Evolutionary conservation across 2,888 invertebrate species (phyloP).

Genomic region (Lycophotia porphyrea): DNA sequence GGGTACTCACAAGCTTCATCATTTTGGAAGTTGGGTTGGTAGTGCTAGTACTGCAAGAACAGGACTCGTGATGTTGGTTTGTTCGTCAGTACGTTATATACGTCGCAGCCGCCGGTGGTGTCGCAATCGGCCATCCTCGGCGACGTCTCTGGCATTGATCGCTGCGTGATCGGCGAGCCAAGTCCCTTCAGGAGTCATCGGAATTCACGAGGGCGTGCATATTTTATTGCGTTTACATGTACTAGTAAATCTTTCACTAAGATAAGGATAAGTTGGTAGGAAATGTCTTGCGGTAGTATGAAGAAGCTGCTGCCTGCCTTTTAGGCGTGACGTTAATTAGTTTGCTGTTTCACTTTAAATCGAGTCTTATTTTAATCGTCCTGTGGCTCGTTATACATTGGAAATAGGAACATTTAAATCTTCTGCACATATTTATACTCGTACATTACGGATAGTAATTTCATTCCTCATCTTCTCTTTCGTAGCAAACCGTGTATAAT

Average conservation of each 20-base stretch:
- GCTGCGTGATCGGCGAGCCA: constrained; percentile 82
- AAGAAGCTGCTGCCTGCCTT: not conserved
- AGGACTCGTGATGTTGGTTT: constrained; percentile 76
- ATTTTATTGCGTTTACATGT: constrained; percentile 53
- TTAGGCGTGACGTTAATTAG: not conserved
- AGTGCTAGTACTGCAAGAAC: constrained; percentile 74
- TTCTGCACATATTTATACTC: not conserved
- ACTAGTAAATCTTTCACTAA: constrained; percentile 58
- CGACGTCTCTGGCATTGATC: constrained; percentile 85
- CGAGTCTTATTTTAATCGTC: not conserved
- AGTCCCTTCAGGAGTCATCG: constrained; percentile 73
- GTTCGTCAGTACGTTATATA: constrained; percentile 80
- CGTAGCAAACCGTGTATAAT: not conserved
- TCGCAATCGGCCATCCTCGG: constrained; percentile 77
- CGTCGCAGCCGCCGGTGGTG: constrained; percentile 66
- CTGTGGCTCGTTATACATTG: not conserved
- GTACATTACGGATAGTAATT: not conserved
- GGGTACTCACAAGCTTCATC: constrained; percentile 85
- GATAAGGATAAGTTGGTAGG: constrained; percentile 32
- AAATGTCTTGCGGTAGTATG: constrained; percentile 1
- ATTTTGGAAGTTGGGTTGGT: constrained; percentile 79
- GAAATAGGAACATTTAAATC: too few relatives aligned
- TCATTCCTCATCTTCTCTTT: not conserved
- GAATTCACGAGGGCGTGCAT: constrained; percentile 60
- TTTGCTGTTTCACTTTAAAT: not conserved